A percentile compares a stretch with the other conserved stretches of the same genome.
phyloP scores from a whole-genome alignment of 1,140 invertebrate genomes.

The Nasonia longicornis region DNA sequence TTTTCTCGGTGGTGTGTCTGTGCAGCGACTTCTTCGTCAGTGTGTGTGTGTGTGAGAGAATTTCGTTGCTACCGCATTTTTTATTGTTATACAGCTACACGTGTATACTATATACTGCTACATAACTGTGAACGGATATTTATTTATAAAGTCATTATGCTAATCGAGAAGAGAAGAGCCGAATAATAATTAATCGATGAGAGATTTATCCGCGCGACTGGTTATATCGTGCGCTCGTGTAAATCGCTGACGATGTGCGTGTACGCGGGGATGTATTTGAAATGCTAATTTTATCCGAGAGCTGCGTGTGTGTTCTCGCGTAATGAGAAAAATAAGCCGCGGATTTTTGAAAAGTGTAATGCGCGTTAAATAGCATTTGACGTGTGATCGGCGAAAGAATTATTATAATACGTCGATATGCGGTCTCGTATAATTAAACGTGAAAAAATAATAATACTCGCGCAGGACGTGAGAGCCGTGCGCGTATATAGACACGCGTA shows the following conservation, averaged over 20 bases:
- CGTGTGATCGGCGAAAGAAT: no score
- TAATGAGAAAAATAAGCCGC: no score
- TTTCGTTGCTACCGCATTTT: neutral
- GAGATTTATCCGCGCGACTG: neutral
- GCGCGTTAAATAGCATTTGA: no score
- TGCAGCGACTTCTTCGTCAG: no score
- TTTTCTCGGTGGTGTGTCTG: neutral
- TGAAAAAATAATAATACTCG: no score
- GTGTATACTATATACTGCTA: neutral
- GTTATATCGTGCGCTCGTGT: neutral
- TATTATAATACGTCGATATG: no score
- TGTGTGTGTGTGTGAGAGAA: neutral
- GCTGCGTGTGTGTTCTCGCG: no score
- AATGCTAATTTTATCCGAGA: neutral
- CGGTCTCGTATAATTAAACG: no score
- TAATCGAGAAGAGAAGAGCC: neutral
- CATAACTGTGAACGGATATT: neutral
- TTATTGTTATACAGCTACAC: no score
- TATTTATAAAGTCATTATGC: neutral
- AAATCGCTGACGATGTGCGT: neutral
- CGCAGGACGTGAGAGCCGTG: no score
- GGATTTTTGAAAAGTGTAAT: no score
- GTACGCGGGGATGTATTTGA: neutral
- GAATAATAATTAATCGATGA: neutral
- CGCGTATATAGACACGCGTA: neutral